Base-by-base conservation (phyloP, 2,113 vertebrate genomes). In the Pogonocichla stellata region DNA sequence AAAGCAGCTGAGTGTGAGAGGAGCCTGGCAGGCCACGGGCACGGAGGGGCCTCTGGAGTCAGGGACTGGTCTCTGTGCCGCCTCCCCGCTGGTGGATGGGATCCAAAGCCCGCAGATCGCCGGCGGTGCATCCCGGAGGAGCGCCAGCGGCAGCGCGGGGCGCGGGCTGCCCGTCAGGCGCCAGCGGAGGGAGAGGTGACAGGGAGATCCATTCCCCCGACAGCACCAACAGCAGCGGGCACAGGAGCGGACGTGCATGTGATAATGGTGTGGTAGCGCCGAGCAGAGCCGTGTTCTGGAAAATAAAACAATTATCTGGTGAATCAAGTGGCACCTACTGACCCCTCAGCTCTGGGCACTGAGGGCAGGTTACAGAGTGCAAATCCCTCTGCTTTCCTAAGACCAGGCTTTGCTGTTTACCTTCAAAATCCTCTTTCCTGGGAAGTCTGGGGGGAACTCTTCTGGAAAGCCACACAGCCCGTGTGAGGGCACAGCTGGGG, bases 1-100 rank as follows among this genome's bases (percentile, higher is more conserved):
- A 40, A 8, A 57, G 0, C 0, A 2, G 38, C 26, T 1, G 0
- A 1, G 1, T 1, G n/a, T 38, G 61, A 10, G 33, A 20, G 4
- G 12, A 75, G 43, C 34, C 47, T 29, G 34, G 24, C 1, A 1
- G 40, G 51, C 9, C n/a, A 2, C 0, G n/a, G 54, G 60, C 48
- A 72, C 0, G 2, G 15, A 71, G 53, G 34, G 47, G 38, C 38
- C n/a, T 33, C 43, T 38, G 61, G 51, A 12, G 6, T 1, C 29
- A 9, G 61, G 67, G 62, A n/a, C 33, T 45, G 36, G 71, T 45
- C 31, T 38, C 60, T 69, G 60, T 72, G 60, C 34, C 42, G 5
- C 14, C 34, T 54, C 7, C 61, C 48, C 26, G 2, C 40, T 53
- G 90, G 92, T 25, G 91, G 79, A 62, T 61, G 90, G 42, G 92